These are phyloP conservation scores for Eristalis intricaria DNA, from an alignment of 2,888 invertebrate genomes.

Conservation along the genomic window DNA sequence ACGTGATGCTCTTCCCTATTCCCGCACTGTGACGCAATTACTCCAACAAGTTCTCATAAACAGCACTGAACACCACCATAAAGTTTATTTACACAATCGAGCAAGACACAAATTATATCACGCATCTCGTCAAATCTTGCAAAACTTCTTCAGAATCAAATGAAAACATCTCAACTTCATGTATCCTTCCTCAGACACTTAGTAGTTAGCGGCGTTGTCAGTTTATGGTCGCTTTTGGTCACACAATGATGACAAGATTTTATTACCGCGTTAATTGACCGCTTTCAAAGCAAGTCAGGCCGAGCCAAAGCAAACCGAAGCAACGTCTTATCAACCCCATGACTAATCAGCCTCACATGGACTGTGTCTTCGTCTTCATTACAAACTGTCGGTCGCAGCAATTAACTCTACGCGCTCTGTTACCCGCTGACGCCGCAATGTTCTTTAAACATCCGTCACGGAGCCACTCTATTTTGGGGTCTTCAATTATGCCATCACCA, in stretches of 20 bases:
- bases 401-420: background rate
- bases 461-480: slow-evolving; percentile 26
- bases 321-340: slow-evolving; percentile 22
- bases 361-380: slow-evolving; percentile 12
- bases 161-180: background rate
- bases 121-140: background rate
- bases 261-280: background rate
- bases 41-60: background rate
- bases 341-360: slow-evolving; percentile 21
- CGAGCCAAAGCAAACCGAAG: background rate
- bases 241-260: slow-evolving; percentile 1
- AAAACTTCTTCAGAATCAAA: background rate
- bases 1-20: background rate
- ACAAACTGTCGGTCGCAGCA: slow-evolving; percentile 30
- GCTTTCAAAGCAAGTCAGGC: background rate
- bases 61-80: background rate
- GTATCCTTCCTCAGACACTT: background rate
- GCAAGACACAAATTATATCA: background rate
- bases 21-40: background rate
- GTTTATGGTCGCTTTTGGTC: background rate
- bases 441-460: slow-evolving; percentile 40
- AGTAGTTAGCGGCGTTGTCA: background rate
- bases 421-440: too few species aligned
- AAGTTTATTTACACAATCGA: background rate
- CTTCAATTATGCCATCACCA: slow-evolving; percentile 46